These are phyloP conservation scores for Atethmia centrago DNA, from an alignment of 2,888 invertebrate genomes.

Conservation along the genomic window DNA sequence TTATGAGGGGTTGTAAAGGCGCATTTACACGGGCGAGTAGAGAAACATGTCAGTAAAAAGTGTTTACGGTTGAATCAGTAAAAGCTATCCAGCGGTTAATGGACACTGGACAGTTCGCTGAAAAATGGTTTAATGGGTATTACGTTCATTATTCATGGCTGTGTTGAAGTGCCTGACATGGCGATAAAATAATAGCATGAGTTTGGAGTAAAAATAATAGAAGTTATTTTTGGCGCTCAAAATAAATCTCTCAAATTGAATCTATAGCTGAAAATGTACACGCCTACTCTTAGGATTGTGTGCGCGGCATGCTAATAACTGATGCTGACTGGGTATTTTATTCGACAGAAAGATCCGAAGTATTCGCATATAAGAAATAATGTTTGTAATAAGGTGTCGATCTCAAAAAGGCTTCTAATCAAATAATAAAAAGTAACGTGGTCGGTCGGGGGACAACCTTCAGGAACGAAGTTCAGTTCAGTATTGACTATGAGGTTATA, in stretches of 20 bases:
- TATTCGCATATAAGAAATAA: too few relatives aligned
- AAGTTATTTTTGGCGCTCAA: background rate
- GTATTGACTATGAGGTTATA: too few relatives aligned
- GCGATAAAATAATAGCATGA: slow-evolving; percentile 21
- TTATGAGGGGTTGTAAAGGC: slow-evolving; percentile 42
- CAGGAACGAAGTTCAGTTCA: too few relatives aligned
- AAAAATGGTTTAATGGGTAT: slow-evolving; percentile 28
- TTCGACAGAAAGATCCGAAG: background rate
- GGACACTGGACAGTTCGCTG: slow-evolving; percentile 25
- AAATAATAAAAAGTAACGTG: background rate
- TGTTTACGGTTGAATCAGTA: slow-evolving; percentile 42
- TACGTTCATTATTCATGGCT: slow-evolving; percentile 35
- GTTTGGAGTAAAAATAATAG: background rate
- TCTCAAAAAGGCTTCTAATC: background rate
- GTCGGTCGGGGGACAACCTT: too few relatives aligned
- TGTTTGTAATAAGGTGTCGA: background rate
- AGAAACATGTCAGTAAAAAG: slow-evolving; percentile 28
- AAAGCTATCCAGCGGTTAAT: slow-evolving; percentile 39
- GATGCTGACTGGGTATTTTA: too few relatives aligned
- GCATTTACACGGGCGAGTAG: slow-evolving; percentile 32
- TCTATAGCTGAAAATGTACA: too few relatives aligned
- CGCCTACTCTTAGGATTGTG: too few relatives aligned
- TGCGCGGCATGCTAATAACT: background rate
- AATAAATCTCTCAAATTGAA: slow-evolving; percentile 18
- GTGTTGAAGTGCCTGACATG: slow-evolving; percentile 16